Evolutionary conservation across 2,113 vertebrate species (phyloP).

Genomic region (Nyctibius bracteatus): DNA sequence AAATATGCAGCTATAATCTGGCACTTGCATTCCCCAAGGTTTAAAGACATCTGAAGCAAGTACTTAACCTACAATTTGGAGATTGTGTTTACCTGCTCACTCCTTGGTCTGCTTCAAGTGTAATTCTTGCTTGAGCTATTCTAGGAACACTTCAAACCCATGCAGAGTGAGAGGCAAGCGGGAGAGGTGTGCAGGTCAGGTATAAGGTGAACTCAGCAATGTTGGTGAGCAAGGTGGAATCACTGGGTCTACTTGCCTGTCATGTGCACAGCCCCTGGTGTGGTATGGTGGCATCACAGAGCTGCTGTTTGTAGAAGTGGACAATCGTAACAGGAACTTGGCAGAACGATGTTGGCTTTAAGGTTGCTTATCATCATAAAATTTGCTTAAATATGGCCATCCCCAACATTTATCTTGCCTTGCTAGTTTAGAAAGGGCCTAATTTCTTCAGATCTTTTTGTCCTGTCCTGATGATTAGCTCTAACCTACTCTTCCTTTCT

Average conservation of each 20-base stretch:
- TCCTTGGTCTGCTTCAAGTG: background rate
- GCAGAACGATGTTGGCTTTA: background rate
- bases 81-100: background rate
- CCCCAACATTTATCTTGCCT: background rate
- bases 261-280: background rate
- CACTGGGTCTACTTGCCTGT: background rate
- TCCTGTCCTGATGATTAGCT: background rate
- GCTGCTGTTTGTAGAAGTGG: background rate
- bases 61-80: background rate
- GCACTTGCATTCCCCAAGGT: background rate
- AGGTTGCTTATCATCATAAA: background rate
- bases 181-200: background rate
- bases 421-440: background rate
- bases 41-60: background rate
- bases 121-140: background rate
- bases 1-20: background rate
- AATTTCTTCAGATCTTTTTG: background rate
- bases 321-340: background rate
- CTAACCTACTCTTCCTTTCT: background rate
- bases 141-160: background rate
- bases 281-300: background rate
- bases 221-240: background rate
- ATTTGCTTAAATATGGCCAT: background rate
- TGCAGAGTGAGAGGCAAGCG: rapidly evolving
- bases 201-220: background rate